Evolutionary conservation across 2,113 vertebrate species (phyloP), one percentile per base, ranked within the genome.

Genomic region (Heterochromis multidens): DNA sequence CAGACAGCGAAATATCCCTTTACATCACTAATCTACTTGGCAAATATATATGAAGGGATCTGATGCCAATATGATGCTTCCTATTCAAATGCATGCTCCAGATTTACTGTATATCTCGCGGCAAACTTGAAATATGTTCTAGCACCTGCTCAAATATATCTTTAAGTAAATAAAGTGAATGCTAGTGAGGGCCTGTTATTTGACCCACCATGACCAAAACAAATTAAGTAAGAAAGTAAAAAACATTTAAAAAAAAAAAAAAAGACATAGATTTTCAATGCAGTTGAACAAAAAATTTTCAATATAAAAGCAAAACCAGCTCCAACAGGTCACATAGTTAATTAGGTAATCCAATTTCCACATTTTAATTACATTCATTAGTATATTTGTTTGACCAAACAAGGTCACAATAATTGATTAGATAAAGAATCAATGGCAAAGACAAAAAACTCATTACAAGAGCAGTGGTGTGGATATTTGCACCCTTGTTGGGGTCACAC

Each of bases 331-430:
- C 91, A 92, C 80, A 93, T 88, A 88, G 92, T 94, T 79, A 94
- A 94, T 93, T 91, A 88, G 83, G 82, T 89, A 93, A 94, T 93
- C 90, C 84, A 95, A 94, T 94, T 86, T 87, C 81, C 79, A 21
- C 49, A 12, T 70, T 94, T 94, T 92, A 93, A 94, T 94, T 92
- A 83, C 77, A 77, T 88, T 93, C 87, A 94, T 94, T 93, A 95
- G 81, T 87, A 92, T 85, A 91, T 94, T 90, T 95, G 90, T 89
- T 89, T 94, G 90, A 91, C 92, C 92, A 94, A 91, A 91, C 92
- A 92, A 95, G 93, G 95, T 95, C 95, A 94, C 80, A 78, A 81
- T 88, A 93, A 88, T 90, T 95, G 92, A 95, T 93, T 90, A 92
- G 87, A 85, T 80, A 79, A 90, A 88, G 88, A 91, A 94, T 87